Evolutionary conservation across 2,888 invertebrate species (phyloP), one percentile per base, ranked within the genome.

Genomic region (Drosophila mayaguana): DNA sequence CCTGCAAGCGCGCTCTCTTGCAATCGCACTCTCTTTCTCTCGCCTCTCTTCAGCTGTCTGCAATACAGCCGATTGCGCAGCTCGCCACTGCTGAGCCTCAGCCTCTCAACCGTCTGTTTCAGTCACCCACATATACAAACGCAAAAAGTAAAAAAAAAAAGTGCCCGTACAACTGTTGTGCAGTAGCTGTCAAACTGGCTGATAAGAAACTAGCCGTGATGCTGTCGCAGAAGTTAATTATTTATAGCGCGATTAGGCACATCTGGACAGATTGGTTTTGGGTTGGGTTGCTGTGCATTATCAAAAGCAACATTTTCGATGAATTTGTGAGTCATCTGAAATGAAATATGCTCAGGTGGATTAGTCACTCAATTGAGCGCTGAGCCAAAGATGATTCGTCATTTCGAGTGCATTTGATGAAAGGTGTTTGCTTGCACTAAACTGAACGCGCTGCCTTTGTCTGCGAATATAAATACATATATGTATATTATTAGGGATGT

Each of bases 381-480:
- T 69, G 54, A 64, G 63, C 55, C 34, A 55, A 50, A 62, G 43
- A 55, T 45, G 63, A 72, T 68, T 78, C 55, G 75, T 78, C 77
- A 74, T 66, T 50, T 45, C 18, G 63, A 78, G 75, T 78, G 75
- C 64, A 72, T 55, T 71, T 56, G 78, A 56, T 51, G 63, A 76
- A 80, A 73, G 73, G 77, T 79, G 67, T 68, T 78, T 65, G 62
- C 56, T 56, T 80, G 77, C 80, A 72, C 18, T 32, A 34, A 53
- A 48, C 38, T 51, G 55, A 67, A 48, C 56, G 40, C 8, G 43
- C 22, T 6, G 34, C 20, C 43, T 42, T 32, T 66, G 54, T 38
- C 11, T 62, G 32, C 18, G 32, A 2, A 20, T 22, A 25, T 22
- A 8, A 18, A 43, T 59, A 40, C 34, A 32, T 45, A 11, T 36